phyloP scores from a whole-genome alignment of 2,113 vertebrate genomes.

The Cavia aperea region DNA sequence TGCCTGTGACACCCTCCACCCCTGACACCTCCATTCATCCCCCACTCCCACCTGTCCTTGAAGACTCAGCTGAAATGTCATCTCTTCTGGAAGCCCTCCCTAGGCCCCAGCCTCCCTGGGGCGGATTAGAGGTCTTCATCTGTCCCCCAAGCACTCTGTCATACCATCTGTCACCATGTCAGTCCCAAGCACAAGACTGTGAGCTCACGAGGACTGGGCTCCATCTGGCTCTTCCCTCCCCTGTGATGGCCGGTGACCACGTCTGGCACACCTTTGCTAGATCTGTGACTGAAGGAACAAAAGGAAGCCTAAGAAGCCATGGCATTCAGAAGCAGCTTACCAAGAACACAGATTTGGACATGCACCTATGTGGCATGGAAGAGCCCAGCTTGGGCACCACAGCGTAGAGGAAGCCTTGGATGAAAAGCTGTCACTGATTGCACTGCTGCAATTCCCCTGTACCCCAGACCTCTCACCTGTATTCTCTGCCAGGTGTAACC shows the following conservation, averaged over 20 bases:
- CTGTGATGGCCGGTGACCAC: rapidly evolving
- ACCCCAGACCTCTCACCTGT: neutral
- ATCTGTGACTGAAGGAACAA: too few species aligned
- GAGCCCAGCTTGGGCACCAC: rapidly evolving
- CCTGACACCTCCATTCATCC: neutral
- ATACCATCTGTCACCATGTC: slow-evolving; percentile 13
- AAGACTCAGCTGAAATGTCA: neutral
- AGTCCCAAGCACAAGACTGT: neutral
- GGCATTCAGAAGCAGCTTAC: neutral
- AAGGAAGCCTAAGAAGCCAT: neutral
- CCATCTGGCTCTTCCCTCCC: neutral
- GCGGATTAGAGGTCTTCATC: neutral
- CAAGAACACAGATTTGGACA: neutral
- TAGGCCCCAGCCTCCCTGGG: neutral
- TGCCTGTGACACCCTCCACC: neutral
- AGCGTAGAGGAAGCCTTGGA: neutral
- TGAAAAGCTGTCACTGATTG: neutral
- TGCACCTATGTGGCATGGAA: too few species aligned
- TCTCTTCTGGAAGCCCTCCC: neutral
- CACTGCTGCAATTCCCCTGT: too few species aligned
- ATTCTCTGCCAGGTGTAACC: neutral
- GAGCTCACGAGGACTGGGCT: neutral
- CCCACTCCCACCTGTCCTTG: neutral
- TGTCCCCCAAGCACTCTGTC: neutral
- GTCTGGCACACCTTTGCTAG: neutral